These are phyloP conservation scores for Jacana jacana DNA, from an alignment of 2,113 vertebrate species.

Conservation along the genomic window DNA sequence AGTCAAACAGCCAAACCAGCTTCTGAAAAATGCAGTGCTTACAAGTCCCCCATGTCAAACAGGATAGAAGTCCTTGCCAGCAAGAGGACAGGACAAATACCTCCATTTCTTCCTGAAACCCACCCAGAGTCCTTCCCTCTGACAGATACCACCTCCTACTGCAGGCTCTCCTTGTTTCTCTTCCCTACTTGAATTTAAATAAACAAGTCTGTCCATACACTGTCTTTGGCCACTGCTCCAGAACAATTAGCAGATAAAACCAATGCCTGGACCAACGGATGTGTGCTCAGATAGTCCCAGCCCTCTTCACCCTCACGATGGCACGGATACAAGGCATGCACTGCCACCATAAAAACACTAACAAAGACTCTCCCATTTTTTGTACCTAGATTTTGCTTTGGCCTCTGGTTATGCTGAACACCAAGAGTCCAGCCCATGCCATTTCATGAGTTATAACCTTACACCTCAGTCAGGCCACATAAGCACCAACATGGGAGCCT, in stretches of 20 bases:
- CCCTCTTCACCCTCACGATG: fast-evolving
- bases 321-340: background rate
- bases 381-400: background rate
- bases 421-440: background rate
- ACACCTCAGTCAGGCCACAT: background rate
- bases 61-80: background rate
- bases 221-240: background rate
- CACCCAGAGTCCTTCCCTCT: background rate
- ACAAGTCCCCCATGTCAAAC: background rate
- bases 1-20: background rate
- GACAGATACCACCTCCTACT: background rate
- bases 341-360: background rate
- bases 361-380: background rate
- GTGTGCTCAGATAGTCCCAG: background rate
- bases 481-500: background rate
- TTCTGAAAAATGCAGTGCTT: background rate
- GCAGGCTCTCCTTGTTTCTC: background rate
- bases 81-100: background rate
- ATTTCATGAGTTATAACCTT: background rate
- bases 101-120: background rate
- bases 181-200: background rate
- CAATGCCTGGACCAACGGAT: background rate
- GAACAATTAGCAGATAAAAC: background rate
- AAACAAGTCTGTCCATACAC: background rate
- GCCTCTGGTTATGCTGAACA: background rate